phyloP scores from a whole-genome alignment of 2,797 vertebrate genomes.

The Bovichtus variegatus region DNA sequence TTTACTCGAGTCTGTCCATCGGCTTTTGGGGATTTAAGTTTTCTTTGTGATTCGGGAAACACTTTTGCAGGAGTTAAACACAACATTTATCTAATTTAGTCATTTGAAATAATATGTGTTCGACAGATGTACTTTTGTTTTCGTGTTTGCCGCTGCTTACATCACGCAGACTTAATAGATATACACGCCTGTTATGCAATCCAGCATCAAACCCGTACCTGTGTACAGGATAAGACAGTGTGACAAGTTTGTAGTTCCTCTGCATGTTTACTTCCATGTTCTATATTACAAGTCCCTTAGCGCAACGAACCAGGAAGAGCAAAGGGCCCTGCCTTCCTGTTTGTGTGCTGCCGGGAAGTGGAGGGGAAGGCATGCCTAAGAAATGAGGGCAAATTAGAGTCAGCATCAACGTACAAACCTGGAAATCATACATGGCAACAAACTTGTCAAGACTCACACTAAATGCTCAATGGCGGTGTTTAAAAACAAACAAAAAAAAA shows the following conservation, averaged over 20 bases:
- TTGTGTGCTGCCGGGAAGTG: constrained; percentile 67
- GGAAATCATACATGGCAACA: constrained; percentile 22
- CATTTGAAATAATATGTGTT: neutral
- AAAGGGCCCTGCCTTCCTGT: constrained; percentile 76
- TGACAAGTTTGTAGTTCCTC: constrained; percentile 21
- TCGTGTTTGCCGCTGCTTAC: neutral
- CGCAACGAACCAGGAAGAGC: constrained; percentile 68
- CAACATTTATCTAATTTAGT: neutral
- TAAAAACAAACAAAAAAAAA: too few relatives aligned
- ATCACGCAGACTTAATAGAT: neutral
- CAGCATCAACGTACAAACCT: constrained; percentile 4
- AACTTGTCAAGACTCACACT: neutral
- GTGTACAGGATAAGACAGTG: constrained; percentile 21
- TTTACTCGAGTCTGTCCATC: too few relatives aligned
- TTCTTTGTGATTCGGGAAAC: neutral
- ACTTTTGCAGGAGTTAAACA: neutral
- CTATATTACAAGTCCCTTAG: constrained; percentile 56
- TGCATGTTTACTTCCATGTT: constrained; percentile 54
- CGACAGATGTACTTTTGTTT: neutral
- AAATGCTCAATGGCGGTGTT: neutral
- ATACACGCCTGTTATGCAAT: neutral
- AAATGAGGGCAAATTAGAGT: constrained; percentile 52
- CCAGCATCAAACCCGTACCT: constrained; percentile 1
- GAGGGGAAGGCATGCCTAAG: constrained; percentile 54
- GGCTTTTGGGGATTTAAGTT: neutral